phyloP scores from a whole-genome alignment of 2,888 invertebrate genomes.

The Sminthurides aquaticus region DNA sequence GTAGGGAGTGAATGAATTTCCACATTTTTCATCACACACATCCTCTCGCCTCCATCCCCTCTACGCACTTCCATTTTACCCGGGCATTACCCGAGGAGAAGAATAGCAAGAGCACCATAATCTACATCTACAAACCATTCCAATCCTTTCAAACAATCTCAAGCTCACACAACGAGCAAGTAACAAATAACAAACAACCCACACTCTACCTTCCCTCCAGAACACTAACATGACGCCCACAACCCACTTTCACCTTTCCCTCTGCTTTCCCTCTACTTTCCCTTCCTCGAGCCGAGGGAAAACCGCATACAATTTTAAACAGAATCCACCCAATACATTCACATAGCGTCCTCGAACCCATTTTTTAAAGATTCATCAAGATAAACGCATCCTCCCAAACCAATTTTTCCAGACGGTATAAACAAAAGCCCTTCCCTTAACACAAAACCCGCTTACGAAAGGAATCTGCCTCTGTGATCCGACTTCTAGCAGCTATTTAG shows the following conservation, averaged over 20 bases:
- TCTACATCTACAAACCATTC: slow-evolving; percentile 1
- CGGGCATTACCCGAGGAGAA: too few relatives aligned
- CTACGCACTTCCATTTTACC: neutral
- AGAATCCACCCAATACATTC: neutral
- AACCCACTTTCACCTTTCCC: neutral
- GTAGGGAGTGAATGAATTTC: slow-evolving; percentile 41
- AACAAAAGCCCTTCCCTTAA: too few relatives aligned
- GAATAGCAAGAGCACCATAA: neutral
- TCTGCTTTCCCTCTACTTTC: neutral
- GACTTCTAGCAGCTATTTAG: too few relatives aligned
- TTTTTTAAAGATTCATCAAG: neutral
- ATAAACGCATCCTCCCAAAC: neutral
- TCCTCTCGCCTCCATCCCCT: slow-evolving; percentile 4
- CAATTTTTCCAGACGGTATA: neutral
- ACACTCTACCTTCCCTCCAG: neutral
- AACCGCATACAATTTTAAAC: neutral
- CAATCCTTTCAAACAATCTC: slow-evolving; percentile 11
- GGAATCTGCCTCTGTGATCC: too few relatives aligned
- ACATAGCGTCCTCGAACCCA: neutral
- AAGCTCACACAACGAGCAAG: too few relatives aligned
- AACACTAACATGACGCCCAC: neutral
- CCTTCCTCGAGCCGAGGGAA: neutral
- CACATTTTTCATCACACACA: slow-evolving; percentile 42
- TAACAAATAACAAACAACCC: neutral
- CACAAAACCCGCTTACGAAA: too few relatives aligned